phyloP scores from a whole-genome alignment of 2,888 invertebrate genomes.

The Phytoseiulus persimilis region DNA sequence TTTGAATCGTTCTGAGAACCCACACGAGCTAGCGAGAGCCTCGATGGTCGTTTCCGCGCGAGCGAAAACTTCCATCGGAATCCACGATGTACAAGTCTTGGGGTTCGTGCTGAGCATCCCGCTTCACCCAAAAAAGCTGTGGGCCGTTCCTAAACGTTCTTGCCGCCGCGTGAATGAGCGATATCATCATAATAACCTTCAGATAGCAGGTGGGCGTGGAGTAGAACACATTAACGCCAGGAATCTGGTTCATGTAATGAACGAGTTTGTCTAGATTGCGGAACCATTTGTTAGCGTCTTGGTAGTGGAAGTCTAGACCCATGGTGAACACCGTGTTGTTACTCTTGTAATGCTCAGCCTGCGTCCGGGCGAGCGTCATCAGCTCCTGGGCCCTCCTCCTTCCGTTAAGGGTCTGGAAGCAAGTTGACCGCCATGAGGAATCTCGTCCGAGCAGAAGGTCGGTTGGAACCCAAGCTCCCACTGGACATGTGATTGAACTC shows the following conservation, averaged over 20 bases:
- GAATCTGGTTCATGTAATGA: slow-evolving; percentile 59
- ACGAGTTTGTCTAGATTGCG: slow-evolving; percentile 77
- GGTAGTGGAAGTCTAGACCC: slow-evolving; percentile 85
- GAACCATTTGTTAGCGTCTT: slow-evolving; percentile 70
- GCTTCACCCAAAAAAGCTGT: not conserved
- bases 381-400: slow-evolving; percentile 1
- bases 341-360: slow-evolving; percentile 59
- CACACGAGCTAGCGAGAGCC: too few relatives aligned
- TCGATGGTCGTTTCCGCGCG: too few relatives aligned
- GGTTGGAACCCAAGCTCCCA: too few relatives aligned
- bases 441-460: too few relatives aligned
- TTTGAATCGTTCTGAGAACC: not conserved
- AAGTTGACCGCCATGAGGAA: too few relatives aligned
- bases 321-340: slow-evolving; percentile 71
- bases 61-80: not conserved
- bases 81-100: too few relatives aligned
- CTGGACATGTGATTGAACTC: too few relatives aligned
- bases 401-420: not conserved
- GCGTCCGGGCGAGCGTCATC: slow-evolving; percentile 46
- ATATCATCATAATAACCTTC: slow-evolving; percentile 43
- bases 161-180: not conserved
- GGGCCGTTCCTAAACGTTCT: not conserved
- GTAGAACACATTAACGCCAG: slow-evolving; percentile 62
- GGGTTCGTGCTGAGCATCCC: not conserved
- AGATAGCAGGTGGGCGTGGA: slow-evolving; percentile 57